A percentile compares a stretch with the other conserved stretches of the same genome.
These are phyloP conservation scores for Lucilia sericata DNA, from an alignment of 1,140 invertebrate species.

Conservation along the genomic window DNA sequence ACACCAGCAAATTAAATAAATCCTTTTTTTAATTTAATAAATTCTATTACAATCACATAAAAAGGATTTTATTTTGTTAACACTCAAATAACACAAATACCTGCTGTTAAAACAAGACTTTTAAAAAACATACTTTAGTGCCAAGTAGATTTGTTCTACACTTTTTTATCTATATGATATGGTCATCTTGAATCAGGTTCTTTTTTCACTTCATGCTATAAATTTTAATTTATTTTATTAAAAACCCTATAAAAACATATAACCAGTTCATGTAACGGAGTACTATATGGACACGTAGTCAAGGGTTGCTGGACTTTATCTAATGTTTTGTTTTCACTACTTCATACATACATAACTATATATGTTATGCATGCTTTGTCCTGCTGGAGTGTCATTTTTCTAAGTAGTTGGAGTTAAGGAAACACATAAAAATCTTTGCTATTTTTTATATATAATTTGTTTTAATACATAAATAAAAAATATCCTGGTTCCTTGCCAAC, in stretches of 20 bases:
- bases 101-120: background rate
- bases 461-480: background rate
- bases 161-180: background rate
- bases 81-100: conserved; percentile 35
- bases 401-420: too few species aligned
- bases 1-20: background rate
- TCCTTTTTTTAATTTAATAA: background rate
- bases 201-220: conserved; percentile 3
- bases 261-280: background rate
- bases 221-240: conserved; percentile 44
- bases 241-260: background rate
- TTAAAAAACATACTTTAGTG: background rate
- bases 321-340: background rate
- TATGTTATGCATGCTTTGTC: background rate
- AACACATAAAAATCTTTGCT: too few species aligned
- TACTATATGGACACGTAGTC: background rate
- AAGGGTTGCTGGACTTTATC: background rate
- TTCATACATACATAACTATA: background rate
- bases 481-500: conserved; percentile 5
- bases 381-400: background rate
- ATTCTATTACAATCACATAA: background rate
- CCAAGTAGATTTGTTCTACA: background rate
- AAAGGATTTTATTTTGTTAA: conserved; percentile 3
- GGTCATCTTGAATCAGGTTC: background rate
- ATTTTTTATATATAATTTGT: background rate